Percentiles rank a stretch among this genome's conserved stretches.
phyloP scores from a whole-genome alignment of 2,113 vertebrate species.

The Catharus fuscescens region DNA sequence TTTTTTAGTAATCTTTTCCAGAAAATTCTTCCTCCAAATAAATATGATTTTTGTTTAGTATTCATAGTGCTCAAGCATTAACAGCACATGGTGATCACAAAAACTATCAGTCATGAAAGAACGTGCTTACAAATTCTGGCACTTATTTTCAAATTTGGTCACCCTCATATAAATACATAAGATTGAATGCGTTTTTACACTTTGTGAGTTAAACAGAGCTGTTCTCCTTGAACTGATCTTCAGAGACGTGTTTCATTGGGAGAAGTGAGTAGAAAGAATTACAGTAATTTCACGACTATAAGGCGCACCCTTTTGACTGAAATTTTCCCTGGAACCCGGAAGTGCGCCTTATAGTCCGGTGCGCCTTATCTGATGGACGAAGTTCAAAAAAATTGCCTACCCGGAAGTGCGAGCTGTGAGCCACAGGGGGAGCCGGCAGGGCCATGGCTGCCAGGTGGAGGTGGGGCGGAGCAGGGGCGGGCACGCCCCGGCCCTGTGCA shows the following conservation, averaged over 20 bases:
- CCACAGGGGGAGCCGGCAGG: too few relatives aligned
- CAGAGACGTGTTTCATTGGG: fast-evolving
- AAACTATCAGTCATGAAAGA: not conserved
- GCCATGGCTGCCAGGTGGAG: too few relatives aligned
- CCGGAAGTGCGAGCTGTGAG: too few relatives aligned
- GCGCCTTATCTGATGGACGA: too few relatives aligned
- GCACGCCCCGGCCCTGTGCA: too few relatives aligned
- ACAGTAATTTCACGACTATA: not conserved
- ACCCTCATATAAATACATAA: fast-evolving
- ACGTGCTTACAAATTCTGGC: not conserved
- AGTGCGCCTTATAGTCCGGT: too few relatives aligned
- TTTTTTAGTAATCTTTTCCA: not conserved
- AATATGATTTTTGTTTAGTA: not conserved
- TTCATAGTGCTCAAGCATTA: not conserved
- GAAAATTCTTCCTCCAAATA: not conserved
- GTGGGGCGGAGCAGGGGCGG: too few relatives aligned
- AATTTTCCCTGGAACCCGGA: too few relatives aligned
- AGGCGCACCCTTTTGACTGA: too few relatives aligned
- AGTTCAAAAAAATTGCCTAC: too few relatives aligned
- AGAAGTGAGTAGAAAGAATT: not conserved
- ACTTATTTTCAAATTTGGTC: not conserved
- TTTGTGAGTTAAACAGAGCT: not conserved
- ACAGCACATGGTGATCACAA: not conserved
- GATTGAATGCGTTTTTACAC: not conserved
- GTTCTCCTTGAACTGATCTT: not conserved